Base-by-base conservation (phyloP, 2,797 vertebrate genomes). In the Allobates femoralis region DNA sequence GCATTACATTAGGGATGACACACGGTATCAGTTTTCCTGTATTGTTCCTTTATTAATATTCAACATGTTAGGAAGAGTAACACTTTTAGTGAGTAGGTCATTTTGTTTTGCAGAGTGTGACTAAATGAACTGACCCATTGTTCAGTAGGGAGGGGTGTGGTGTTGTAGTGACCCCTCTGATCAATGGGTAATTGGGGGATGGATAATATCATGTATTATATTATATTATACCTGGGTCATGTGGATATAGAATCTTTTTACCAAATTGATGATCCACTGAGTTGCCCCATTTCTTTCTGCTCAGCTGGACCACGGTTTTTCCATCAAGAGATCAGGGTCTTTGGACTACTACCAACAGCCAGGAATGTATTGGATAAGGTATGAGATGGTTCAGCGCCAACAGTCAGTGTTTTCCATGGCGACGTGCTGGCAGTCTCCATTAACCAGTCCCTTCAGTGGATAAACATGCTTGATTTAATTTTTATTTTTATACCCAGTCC, bases 281-380 rank as follows among this genome's bases (percentile, higher is more conserved):
- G 96, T 96, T 95, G 95, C 95, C 94, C 95, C 95, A 55, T 98
- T 96, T 98, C 96, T 98, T 94, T 97, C 95, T 97, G 96, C 97
- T 96, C 95, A 97, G 96, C 96, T 94, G 96, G 95, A 98, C 95
- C 95, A 96, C 95, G 96, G 96, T 95, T 99, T 99, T 97, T 96
- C 97, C 97, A 95, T 96, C 96, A 97, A 97, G 96, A 96, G 97
- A 95, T 97, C 97, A 96, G 97, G 96, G 94, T 98, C 97, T 96
- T 95, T 98, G 97, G 97, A 96, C 96, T 97, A 97, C 97, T 97
- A 97, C 95, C 96, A 97, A 90, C 96, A 97, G 95, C 96, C 96
- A 96, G 96, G 97, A 96, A 96, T 99, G 96, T 97, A 94, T 96
- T 98, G 97, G 98, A 98, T 98, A 96, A 98, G 97, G 98, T 98